A percentile compares a stretch with the other conserved stretches of the same genome.
Conservation (phyloP, 2,113 vertebrate species). For the Rutilus rutilus region DNA sequence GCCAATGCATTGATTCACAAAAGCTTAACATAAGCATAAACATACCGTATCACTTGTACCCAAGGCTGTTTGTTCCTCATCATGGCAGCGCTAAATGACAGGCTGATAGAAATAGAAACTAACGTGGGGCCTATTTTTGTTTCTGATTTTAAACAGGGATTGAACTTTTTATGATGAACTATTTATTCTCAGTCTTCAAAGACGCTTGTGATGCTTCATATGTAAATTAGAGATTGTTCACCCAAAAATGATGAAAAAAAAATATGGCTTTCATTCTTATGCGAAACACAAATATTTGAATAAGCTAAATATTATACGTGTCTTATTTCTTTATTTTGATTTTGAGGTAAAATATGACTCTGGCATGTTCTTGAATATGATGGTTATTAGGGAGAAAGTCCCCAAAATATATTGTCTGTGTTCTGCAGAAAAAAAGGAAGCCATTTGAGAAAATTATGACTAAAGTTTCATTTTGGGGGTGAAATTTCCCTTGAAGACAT, state of each 20-base stretch:
- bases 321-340: background rate
- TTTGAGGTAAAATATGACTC: background rate
- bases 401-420: background rate
- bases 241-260: background rate
- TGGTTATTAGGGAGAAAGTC: no score
- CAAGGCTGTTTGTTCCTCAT: constrained; percentile 28
- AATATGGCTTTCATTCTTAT: background rate
- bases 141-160: background rate
- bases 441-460: background rate
- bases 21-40: constrained; percentile 20
- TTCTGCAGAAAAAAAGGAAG: background rate
- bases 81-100: background rate
- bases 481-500: background rate
- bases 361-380: background rate
- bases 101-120: background rate
- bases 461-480: background rate
- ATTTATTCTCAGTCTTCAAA: constrained; percentile 8
- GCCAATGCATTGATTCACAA: constrained; percentile 12
- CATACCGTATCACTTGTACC: constrained; percentile 19
- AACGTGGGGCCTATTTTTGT: background rate
- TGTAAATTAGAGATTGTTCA: constrained; percentile 2
- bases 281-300: background rate
- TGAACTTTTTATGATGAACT: constrained; percentile 13
- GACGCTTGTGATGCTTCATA: background rate
- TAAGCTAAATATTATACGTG: background rate